These are phyloP conservation scores for Drosophila borealis DNA, from an alignment of 2,888 invertebrate species.

Conservation along the genomic window DNA sequence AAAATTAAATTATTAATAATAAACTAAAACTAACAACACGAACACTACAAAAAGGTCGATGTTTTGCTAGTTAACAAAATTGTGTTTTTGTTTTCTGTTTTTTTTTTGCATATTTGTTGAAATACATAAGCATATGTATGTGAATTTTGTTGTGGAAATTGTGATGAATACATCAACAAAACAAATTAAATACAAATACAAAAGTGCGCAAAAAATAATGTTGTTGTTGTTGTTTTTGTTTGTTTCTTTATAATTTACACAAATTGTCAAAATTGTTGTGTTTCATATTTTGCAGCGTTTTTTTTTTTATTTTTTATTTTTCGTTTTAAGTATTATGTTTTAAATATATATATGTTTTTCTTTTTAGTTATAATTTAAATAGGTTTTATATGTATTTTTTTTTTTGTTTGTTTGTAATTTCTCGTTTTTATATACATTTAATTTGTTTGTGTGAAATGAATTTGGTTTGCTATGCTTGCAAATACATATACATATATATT, in stretches of 20 bases:
- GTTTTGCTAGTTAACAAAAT: constrained; percentile 29
- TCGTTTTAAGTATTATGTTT: constrained; percentile 8
- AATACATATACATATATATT: too few relatives aligned
- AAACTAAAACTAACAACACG: constrained; percentile 38
- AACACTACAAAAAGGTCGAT: constrained; percentile 28
- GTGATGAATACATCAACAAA: constrained; percentile 34
- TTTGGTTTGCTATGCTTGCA: constrained; percentile 30
- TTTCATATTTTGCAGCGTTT: constrained; percentile 54
- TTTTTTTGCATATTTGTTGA: not conserved
- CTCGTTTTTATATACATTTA: constrained; percentile 53
- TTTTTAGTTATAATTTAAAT: constrained; percentile 53
- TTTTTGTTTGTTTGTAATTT: constrained; percentile 18
- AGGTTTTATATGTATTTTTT: constrained; percentile 17
- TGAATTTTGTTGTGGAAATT: constrained; percentile 15
- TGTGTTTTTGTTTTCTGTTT: not conserved
- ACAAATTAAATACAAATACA: constrained; percentile 31
- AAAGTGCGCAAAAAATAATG: constrained; percentile 34
- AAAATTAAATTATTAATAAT: constrained; percentile 53
- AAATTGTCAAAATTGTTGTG: constrained; percentile 35
- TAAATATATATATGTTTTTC: constrained; percentile 46
- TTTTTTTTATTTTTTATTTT: constrained; percentile 30
- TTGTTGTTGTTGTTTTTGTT: too few relatives aligned
- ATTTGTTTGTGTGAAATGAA: constrained; percentile 37
- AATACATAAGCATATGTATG: constrained; percentile 7
- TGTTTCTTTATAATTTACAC: constrained; percentile 24